A percentile compares a stretch with the other conserved stretches of the same genome.
phyloP scores from a whole-genome alignment of 2,113 vertebrate genomes.

The Mus spicilegus region DNA sequence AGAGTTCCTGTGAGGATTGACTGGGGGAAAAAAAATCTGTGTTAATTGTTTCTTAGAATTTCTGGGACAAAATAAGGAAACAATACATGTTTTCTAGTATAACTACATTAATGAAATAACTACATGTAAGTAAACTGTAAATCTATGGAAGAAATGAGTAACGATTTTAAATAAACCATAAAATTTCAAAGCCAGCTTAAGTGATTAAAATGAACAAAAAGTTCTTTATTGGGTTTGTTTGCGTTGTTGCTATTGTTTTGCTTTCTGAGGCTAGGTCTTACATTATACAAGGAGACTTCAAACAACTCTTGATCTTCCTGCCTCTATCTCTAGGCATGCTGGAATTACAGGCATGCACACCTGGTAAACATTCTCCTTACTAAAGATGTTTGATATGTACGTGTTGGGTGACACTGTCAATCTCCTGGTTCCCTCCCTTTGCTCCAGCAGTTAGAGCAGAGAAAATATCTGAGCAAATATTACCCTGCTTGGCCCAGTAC shows the following conservation, averaged over 20 bases:
- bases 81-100: neutral
- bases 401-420: no score
- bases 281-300: neutral
- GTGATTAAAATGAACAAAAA: neutral
- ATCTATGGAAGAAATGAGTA: neutral
- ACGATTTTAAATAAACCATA: slow-evolving; percentile 1
- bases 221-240: neutral
- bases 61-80: neutral
- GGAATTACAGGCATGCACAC: neutral
- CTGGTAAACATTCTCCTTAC: neutral
- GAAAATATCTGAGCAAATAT: neutral
- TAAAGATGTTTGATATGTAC: neutral
- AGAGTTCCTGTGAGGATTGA: neutral
- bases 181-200: neutral
- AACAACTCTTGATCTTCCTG: neutral
- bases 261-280: neutral
- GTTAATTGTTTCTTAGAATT: neutral
- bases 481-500: accelerated
- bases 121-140: neutral
- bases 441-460: neutral
- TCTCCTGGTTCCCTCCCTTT: neutral
- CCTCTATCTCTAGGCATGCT: neutral
- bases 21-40: neutral
- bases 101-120: slow-evolving; percentile 5
- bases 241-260: neutral